Percentiles rank a stretch among this genome's conserved stretches.
Evolutionary conservation across 2,113 vertebrate genomes (phyloP).

Genomic region (Dolichotis patagonum): DNA sequence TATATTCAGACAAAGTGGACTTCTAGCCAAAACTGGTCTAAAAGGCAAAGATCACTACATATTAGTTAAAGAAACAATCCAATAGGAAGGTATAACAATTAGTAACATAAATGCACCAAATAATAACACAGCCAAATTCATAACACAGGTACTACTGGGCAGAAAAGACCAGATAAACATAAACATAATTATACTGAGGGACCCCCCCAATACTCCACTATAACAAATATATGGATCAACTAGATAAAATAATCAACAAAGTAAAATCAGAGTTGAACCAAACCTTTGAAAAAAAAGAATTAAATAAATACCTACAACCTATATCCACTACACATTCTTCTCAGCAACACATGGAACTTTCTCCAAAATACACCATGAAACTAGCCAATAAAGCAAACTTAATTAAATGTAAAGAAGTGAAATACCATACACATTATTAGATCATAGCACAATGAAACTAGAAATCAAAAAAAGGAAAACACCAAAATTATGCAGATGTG

Average conservation of each 20-base stretch:
- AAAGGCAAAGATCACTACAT: neutral
- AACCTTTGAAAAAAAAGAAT: neutral
- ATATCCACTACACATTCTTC: neutral
- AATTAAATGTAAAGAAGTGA: neutral
- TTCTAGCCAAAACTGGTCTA: neutral
- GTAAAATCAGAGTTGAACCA: neutral
- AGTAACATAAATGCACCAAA: neutral
- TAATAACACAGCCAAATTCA: neutral
- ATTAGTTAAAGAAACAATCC: neutral
- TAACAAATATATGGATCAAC: neutral
- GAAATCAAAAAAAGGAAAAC: neutral
- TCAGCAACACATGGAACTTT: neutral
- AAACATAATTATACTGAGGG: neutral
- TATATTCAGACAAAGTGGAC: neutral
- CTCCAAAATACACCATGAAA: neutral
- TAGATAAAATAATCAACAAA: neutral
- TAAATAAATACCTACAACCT: neutral
- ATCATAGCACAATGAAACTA: neutral
- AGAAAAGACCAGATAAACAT: neutral
- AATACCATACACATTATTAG: neutral
- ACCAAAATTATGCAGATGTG: neutral
- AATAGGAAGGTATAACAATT: neutral
- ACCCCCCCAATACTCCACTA: neutral
- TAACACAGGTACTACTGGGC: neutral
- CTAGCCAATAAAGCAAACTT: neutral